Percentiles rank a stretch among this genome's conserved stretches.
phyloP scores from a whole-genome alignment of 2,113 vertebrate genomes.

The Antechinus flavipes region DNA sequence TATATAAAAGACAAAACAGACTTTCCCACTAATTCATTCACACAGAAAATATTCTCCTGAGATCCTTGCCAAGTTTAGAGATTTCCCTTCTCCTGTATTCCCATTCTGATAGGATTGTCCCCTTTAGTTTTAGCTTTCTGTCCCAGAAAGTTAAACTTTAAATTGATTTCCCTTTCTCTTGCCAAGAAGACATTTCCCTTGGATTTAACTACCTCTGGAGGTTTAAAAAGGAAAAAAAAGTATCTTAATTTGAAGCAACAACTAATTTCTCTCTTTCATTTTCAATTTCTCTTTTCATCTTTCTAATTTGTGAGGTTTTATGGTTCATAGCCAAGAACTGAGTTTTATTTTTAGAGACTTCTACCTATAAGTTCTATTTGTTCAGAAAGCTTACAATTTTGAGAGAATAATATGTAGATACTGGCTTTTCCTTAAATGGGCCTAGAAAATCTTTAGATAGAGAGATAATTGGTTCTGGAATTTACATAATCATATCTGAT shows the following conservation, averaged over 20 bases:
- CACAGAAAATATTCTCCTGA: neutral
- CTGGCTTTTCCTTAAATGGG: neutral
- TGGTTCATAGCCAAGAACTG: neutral
- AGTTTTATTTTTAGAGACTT: neutral
- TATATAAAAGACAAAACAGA: neutral
- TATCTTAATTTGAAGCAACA: neutral
- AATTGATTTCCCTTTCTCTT: neutral
- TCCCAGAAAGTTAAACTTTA: neutral
- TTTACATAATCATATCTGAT: neutral
- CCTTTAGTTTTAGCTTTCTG: neutral
- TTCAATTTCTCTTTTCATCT: too few species aligned
- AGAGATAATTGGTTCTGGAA: neutral
- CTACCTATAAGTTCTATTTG: neutral
- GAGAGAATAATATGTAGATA: neutral
- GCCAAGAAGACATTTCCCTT: neutral
- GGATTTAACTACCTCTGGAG: neutral
- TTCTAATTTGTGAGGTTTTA: neutral
- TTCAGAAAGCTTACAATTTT: neutral
- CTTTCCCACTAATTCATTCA: neutral
- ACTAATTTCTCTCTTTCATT: neutral
- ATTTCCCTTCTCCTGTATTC: neutral
- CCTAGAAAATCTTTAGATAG: neutral
- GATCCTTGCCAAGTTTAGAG: neutral
- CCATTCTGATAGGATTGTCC: neutral
- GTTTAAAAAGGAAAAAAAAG: neutral